Evolutionary conservation across 1,140 invertebrate genomes (phyloP).

Genomic region (Tribolium castaneum): DNA sequence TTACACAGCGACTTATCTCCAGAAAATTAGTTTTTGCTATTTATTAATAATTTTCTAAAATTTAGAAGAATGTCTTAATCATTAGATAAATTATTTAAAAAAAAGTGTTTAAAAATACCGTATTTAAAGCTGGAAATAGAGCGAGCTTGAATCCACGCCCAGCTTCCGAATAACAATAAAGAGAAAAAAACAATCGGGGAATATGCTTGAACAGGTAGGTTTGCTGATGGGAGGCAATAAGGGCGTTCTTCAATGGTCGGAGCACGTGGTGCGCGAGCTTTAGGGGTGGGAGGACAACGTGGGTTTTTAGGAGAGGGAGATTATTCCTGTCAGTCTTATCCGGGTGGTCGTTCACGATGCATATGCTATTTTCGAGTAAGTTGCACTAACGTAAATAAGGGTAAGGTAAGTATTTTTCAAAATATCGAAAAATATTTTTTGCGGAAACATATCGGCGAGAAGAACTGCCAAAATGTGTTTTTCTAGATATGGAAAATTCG

Average conservation of each 20-base stretch:
- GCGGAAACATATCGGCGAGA: not conserved
- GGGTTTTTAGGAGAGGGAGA: constrained; percentile 41
- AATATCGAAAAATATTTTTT: not conserved
- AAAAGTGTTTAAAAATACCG: too few species aligned
- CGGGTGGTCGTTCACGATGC: constrained; percentile 37
- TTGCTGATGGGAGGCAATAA: constrained; percentile 21
- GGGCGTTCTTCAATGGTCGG: constrained; percentile 44
- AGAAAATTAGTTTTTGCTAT: too few species aligned
- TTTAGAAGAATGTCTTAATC: too few species aligned
- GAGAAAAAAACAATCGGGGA: not conserved
- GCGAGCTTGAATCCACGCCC: not conserved
- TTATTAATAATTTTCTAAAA: too few species aligned
- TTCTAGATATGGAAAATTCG: constrained; percentile 62
- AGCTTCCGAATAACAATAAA: not conserved
- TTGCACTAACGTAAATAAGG: constrained; percentile 25
- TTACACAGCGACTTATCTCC: too few species aligned
- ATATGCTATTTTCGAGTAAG: constrained; percentile 41
- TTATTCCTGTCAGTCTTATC: constrained; percentile 46
- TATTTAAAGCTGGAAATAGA: not conserved
- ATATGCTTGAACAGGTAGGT: not conserved
- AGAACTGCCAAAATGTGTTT: constrained; percentile 1
- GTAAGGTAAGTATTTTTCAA: constrained; percentile 17
- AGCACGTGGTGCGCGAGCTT: constrained; percentile 48
- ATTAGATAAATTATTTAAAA: too few species aligned
- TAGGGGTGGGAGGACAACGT: constrained; percentile 48